Conservation (phyloP, 2,888 invertebrate species). For the Plagiodera versicolora region DNA sequence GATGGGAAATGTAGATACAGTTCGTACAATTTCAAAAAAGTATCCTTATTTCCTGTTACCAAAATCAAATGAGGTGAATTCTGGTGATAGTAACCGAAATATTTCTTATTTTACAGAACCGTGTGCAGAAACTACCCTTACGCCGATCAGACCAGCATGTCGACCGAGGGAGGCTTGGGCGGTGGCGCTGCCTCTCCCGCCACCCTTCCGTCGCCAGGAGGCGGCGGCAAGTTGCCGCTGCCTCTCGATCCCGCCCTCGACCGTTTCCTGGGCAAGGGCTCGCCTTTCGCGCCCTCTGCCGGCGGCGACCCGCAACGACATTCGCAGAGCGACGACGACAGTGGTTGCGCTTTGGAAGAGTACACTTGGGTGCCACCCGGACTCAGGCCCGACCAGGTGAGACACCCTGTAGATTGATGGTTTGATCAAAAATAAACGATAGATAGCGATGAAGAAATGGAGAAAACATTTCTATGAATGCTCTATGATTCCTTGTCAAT, state of each 20-base stretch:
- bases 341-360: constrained; percentile 96
- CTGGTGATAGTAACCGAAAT: too few species aligned
- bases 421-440: too few species aligned
- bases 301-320: constrained; percentile 67
- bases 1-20: too few species aligned
- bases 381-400: constrained; percentile 93
- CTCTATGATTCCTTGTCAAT: too few species aligned
- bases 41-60: too few species aligned
- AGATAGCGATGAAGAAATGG: too few species aligned
- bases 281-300: constrained; percentile 54
- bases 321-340: constrained; percentile 95
- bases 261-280: constrained; percentile 63
- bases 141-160: constrained; percentile 54
- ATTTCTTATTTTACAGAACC: constrained; percentile 68
- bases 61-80: too few species aligned
- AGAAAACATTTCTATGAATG: too few species aligned
- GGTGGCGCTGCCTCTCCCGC: constrained; percentile 52
- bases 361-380: constrained; percentile 99
- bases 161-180: constrained; percentile 53
- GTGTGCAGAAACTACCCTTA: constrained; percentile 83
- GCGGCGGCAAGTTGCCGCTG: constrained; percentile 51
- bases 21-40: too few species aligned
- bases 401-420: too few species aligned
- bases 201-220: constrained; percentile 51
- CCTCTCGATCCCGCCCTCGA: constrained; percentile 57